A percentile compares a stretch with the other conserved stretches of the same genome.
These are phyloP conservation scores for Artibeus lituratus DNA, from an alignment of 2,797 vertebrate genomes.

Conservation along the genomic window DNA sequence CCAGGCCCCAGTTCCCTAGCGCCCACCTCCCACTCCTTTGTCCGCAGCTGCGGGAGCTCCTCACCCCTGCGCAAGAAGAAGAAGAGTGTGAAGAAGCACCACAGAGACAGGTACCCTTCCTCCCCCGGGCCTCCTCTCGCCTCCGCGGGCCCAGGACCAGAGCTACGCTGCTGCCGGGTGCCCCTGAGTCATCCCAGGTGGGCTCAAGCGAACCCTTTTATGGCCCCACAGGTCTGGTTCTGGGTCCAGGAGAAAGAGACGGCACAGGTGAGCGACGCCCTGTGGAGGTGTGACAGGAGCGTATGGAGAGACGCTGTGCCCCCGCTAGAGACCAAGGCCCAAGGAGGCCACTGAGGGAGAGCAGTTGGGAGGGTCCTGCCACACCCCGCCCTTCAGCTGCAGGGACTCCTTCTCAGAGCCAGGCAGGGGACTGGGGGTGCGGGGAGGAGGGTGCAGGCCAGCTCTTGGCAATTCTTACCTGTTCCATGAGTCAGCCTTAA, in stretches of 20 bases:
- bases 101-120: constrained; percentile 91
- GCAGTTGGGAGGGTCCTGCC: neutral
- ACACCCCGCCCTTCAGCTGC: neutral
- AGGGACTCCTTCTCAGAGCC: neutral
- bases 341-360: neutral
- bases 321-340: neutral
- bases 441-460: neutral
- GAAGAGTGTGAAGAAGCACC: constrained; percentile 97
- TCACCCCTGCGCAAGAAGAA: constrained; percentile 95
- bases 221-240: constrained; percentile 89
- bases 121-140: neutral
- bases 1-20: neutral
- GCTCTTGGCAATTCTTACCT: neutral
- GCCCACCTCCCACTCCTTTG: neutral
- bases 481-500: neutral
- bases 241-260: constrained; percentile 92
- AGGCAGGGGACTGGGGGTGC: neutral
- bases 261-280: constrained; percentile 89
- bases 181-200: neutral
- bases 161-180: neutral
- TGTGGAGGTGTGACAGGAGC: neutral
- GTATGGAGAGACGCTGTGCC: accelerated
- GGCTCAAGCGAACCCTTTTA: constrained; percentile 1
- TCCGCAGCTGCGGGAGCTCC: constrained; percentile 90
- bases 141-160: too few species aligned